Evolutionary conservation across 2,797 vertebrate genomes (phyloP).

Genomic region (Acestrorhynchus altus): DNA sequence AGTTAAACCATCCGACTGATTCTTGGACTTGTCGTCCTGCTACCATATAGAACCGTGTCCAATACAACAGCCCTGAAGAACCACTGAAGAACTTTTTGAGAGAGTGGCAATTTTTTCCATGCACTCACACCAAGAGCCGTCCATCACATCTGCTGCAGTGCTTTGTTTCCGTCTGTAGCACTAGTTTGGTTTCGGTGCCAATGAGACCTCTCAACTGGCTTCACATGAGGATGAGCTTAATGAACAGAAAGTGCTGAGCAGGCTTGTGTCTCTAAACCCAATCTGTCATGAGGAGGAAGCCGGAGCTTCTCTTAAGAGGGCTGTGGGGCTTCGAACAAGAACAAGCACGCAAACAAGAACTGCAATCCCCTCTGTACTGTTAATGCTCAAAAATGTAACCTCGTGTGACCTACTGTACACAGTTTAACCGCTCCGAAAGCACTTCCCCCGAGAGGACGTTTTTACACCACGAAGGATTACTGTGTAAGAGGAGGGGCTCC

Average conservation of each 20-base stretch:
- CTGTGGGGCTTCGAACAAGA: not conserved
- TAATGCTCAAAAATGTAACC: not conserved
- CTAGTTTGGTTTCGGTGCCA: not conserved
- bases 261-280: not conserved
- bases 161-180: no score
- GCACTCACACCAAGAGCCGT: no score
- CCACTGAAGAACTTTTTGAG: no score
- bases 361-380: not conserved
- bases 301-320: not conserved
- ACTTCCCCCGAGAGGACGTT: not conserved
- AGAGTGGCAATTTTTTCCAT: no score
- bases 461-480: not conserved
- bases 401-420: not conserved
- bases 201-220: not conserved
- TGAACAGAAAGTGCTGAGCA: not conserved
- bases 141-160: no score
- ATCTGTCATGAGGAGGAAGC: not conserved
- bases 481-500: conserved; percentile 8
- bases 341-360: not conserved
- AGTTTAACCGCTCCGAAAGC: not conserved
- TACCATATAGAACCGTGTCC: no score
- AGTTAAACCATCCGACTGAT: no score
- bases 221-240: not conserved
- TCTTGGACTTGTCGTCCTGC: no score
- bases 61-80: no score